Conservation (phyloP, 2,113 vertebrate genomes). For the Eulemur rufifrons region DNA sequence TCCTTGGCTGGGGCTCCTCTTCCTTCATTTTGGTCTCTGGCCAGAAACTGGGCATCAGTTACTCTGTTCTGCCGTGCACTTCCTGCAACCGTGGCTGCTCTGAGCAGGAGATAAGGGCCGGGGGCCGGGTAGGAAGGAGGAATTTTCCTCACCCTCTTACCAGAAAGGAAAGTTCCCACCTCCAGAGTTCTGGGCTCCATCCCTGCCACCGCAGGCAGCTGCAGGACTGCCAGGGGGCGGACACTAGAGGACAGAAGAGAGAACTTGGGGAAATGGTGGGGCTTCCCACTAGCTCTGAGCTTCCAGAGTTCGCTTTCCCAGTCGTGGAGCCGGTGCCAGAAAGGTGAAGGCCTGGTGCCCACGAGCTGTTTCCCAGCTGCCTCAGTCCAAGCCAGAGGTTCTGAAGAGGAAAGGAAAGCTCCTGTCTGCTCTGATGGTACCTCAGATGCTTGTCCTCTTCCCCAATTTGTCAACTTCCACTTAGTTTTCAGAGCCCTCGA, state of each 20-base stretch:
- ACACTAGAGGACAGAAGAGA: neutral
- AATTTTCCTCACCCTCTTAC: neutral
- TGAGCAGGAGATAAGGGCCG: neutral
- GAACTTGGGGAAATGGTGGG: neutral
- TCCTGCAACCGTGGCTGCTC: neutral
- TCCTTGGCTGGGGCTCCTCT: neutral
- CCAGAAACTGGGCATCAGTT: neutral
- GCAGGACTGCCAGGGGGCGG: no score
- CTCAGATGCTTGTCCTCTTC: neutral
- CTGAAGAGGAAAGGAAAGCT: neutral
- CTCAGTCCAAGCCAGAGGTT: neutral
- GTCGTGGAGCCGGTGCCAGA: no score
- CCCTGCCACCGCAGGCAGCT: neutral
- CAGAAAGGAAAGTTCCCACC: neutral
- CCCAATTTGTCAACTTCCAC: no score
- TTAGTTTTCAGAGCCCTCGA: neutral
- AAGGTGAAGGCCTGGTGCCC: neutral
- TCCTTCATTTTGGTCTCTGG: neutral
- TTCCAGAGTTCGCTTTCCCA: neutral
- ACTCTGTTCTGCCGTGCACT: neutral
- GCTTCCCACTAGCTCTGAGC: neutral
- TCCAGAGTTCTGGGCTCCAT: neutral
- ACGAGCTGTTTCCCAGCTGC: neutral
- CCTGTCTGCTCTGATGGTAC: accelerated
- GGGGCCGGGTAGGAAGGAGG: neutral